These are phyloP conservation scores for Knipowitschia caucasica DNA, from an alignment of 2,797 vertebrate species.

Conservation along the genomic window DNA sequence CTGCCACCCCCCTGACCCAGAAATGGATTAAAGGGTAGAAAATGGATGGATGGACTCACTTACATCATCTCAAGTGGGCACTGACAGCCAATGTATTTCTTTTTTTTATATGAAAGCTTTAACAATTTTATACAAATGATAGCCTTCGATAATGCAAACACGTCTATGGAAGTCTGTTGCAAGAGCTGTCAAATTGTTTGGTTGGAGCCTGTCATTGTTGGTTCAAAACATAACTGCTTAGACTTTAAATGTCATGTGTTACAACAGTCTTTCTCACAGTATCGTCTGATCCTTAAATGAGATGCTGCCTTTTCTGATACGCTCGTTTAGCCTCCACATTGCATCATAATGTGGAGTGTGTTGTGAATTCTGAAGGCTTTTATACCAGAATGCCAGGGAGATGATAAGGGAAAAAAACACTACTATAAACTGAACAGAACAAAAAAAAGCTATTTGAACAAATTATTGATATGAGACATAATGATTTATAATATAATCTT, in stretches of 20 bases:
- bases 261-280: constrained; percentile 26
- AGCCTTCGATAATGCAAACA: not conserved
- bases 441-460: constrained; percentile 1
- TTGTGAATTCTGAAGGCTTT: constrained; percentile 24
- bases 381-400: not conserved
- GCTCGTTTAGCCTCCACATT: constrained; percentile 21
- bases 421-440: constrained; percentile 10
- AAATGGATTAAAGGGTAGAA: no score
- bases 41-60: no score
- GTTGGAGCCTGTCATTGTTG: not conserved
- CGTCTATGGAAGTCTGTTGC: not conserved
- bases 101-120: no score
- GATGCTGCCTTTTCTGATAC: constrained; percentile 8
- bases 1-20: no score
- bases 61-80: no score
- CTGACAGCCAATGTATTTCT: no score
- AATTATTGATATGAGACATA: constrained; percentile 13
- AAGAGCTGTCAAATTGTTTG: not conserved
- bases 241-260: constrained; percentile 18
- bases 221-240: constrained; percentile 3
- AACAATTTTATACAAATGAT: no score
- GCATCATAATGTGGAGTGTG: constrained; percentile 21
- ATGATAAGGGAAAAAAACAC: not conserved
- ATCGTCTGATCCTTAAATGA: constrained; percentile 30
- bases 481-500: no score